Conservation (phyloP, 2,888 invertebrate genomes). For the Blastobasis adustella region DNA sequence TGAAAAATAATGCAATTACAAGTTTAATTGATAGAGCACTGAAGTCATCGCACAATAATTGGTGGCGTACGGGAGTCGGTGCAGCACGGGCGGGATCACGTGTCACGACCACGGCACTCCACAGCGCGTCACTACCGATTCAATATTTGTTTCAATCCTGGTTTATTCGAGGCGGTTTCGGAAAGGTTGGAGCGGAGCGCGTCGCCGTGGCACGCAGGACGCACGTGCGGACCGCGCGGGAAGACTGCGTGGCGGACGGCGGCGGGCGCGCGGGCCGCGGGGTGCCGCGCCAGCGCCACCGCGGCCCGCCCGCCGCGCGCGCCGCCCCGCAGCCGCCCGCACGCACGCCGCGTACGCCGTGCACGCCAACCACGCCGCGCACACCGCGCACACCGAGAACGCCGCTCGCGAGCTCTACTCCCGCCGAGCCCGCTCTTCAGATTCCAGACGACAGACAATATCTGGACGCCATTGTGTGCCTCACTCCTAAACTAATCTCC, state of each 20-base stretch:
- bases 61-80: constrained; percentile 16
- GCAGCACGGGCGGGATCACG: constrained; percentile 4
- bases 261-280: constrained; percentile 44
- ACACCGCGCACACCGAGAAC: neutral
- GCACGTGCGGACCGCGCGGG: constrained; percentile 71
- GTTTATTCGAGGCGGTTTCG: constrained; percentile 42
- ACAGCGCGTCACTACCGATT: constrained; percentile 30
- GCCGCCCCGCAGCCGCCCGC: constrained; percentile 40
- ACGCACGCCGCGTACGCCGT: constrained; percentile 10
- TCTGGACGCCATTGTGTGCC: constrained; percentile 1
- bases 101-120: constrained; percentile 32
- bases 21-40: constrained; percentile 58
- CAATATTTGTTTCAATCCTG: constrained; percentile 41
- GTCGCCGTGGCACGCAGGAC: constrained; percentile 52
- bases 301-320: constrained; percentile 14
- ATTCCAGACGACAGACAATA: constrained; percentile 6
- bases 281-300: constrained; percentile 32
- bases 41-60: constrained; percentile 37
- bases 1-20: constrained; percentile 61
- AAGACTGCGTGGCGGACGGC: constrained; percentile 72
- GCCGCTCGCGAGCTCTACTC: too few species aligned
- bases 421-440: neutral
- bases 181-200: constrained; percentile 38
- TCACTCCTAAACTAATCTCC: neutral
- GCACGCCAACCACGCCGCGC: constrained; percentile 1